Evolutionary conservation across 2,888 invertebrate genomes (phyloP).

Genomic region (Tipula unca): DNA sequence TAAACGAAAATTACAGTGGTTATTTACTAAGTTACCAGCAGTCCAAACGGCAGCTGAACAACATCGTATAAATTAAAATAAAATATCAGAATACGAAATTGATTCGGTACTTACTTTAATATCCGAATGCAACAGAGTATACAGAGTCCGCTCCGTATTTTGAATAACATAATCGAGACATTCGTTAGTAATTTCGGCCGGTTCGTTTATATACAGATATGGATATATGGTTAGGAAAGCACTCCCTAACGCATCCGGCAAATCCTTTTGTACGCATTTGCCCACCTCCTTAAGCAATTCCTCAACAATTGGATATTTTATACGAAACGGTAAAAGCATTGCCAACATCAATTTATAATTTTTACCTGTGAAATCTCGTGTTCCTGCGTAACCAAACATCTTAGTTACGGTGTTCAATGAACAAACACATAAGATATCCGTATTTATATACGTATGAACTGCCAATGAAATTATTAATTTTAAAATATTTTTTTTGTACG

Average conservation of each 20-base stretch:
- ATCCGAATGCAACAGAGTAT: slow-evolving; percentile 54
- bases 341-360: slow-evolving; percentile 62
- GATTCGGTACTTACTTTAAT: slow-evolving; percentile 32
- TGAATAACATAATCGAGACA: slow-evolving; percentile 55
- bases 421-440: slow-evolving; percentile 33
- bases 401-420: slow-evolving; percentile 45
- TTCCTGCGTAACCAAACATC: slow-evolving; percentile 59
- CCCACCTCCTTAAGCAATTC: slow-evolving; percentile 58
- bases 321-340: slow-evolving; percentile 52
- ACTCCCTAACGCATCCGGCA: slow-evolving; percentile 52
- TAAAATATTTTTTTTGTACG: slow-evolving; percentile 38
- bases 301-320: slow-evolving; percentile 38
- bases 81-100: slow-evolving; percentile 51
- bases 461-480: slow-evolving; percentile 33
- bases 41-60: slow-evolving; percentile 47
- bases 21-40: slow-evolving; percentile 50
- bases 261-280: slow-evolving; percentile 47
- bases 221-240: slow-evolving; percentile 65
- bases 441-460: slow-evolving; percentile 32
- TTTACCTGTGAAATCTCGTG: slow-evolving; percentile 58
- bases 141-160: slow-evolving; percentile 48
- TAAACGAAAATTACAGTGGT: slow-evolving; percentile 39
- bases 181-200: slow-evolving; percentile 48
- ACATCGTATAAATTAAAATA: slow-evolving; percentile 31
- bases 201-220: slow-evolving; percentile 57